Base-by-base conservation (phyloP, 2,797 vertebrate genomes). In the Gallirallus australis region DNA sequence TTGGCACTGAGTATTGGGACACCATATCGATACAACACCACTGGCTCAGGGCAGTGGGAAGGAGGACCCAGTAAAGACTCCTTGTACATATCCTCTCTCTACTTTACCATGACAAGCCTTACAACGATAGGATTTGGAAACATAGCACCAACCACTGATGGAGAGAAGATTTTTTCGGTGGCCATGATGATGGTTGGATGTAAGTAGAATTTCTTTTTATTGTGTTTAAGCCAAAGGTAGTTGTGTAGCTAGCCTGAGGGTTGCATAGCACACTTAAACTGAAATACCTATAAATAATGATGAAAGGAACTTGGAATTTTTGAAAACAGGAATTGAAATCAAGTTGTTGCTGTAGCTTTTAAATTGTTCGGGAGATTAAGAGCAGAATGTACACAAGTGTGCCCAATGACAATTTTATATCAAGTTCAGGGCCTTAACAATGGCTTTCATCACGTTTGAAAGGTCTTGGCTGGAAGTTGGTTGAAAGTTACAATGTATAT, bases 151-250 rank as follows among this genome's bases (percentile, higher is more conserved):
- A 98, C 99, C 79, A 99, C 99, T 0, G 99, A 99, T 2, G 99
- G 99, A 68, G 99, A 99, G 98, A 99, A 99, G 98, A 99, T 99
- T 94, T 99, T 99, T 93, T 99, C 99, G 0, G 99, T 99, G 97
- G 99, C 99, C 95, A 99, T 99, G 99, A 99, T 99, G 99, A 99
- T 99, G 99, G 99, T 99, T 94, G 99, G 99, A 98, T 99, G 99
- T 99, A 95, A 99, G 99, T 98, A 98, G 48, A 83, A 80, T 79
- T 48, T 2, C 15, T 8, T 75, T 87, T 96, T 89, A 28, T 20
- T 16, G 11, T 15, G 21, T 54, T 63, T 37, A 31, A 64, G 17
- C 17, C 25, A 25, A 73, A 71, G 19, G n/a, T 30, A 8, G 52
- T 50, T 45, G 39, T 12, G 4, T 25, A 60, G 11, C 30, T 15